Evolutionary conservation across 2,113 vertebrate species (phyloP).

Genomic region (Callocephalon fimbriatum): DNA sequence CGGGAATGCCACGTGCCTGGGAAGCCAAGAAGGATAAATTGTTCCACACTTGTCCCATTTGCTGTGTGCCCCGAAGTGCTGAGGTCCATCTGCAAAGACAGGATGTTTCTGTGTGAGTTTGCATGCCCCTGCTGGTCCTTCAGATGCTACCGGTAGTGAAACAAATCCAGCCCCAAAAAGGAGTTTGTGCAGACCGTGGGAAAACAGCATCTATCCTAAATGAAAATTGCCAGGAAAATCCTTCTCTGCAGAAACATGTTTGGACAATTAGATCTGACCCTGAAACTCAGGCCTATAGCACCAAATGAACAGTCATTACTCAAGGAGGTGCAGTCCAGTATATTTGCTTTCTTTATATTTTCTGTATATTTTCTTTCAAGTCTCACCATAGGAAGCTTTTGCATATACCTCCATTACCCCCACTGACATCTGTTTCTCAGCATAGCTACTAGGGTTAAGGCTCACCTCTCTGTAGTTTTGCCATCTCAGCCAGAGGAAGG

Average conservation of each 20-base stretch:
- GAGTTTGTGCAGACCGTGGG: neutral
- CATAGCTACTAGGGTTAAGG: neutral
- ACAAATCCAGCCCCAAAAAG: neutral
- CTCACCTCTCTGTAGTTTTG: neutral
- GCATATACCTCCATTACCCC: neutral
- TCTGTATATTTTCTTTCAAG: neutral
- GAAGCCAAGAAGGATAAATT: constrained; percentile 72
- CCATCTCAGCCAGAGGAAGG: neutral
- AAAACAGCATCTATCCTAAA: neutral
- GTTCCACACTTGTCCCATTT: constrained; percentile 5
- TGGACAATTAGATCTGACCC: neutral
- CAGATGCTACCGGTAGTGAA: neutral
- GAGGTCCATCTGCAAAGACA: neutral
- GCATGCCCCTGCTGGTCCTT: neutral
- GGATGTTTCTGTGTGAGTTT: neutral
- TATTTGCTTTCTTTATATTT: neutral
- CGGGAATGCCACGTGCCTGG: constrained; percentile 28
- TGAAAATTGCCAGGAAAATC: neutral
- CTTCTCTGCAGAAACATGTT: neutral
- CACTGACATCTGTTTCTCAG: neutral
- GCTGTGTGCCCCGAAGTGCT: neutral
- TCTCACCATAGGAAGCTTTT: neutral
- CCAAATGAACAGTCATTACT: neutral
- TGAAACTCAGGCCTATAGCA: neutral
- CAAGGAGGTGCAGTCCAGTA: neutral